Base-by-base conservation (phyloP, 1,140 invertebrate species). In the Orius insidiosus region DNA sequence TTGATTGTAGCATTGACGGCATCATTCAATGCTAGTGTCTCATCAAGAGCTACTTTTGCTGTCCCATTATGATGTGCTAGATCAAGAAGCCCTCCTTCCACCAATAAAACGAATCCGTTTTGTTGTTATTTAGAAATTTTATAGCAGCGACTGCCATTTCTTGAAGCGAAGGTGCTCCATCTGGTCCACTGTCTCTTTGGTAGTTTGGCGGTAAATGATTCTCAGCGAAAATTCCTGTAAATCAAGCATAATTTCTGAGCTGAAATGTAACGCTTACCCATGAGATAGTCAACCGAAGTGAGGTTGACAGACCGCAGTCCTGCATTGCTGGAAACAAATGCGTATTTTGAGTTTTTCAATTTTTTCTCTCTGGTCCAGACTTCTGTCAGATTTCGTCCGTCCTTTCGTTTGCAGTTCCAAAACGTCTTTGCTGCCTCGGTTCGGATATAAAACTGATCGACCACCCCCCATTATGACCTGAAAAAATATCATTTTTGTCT, bases 71-170 rank as follows among this genome's bases (percentile, higher is more conserved):
- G 90, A 62, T 95, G 85, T 1, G 78, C 85, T 53, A 78, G 76
- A 61, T 95, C 90, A 35, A 96, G 92, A 39, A 84, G 68, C 5
- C 83, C 84, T 24, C 80, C 82, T 70, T 86, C 82, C 2, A 80
- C 80, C 67, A 85, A 73, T 3, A 86, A 63, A 5, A 84, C 62
- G 57, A 70, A 86, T 45, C 92, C 90, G 30, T 85, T 76, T 66
- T 53, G 55, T 82, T 83, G 53, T 79, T 83, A 16, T 68, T 64
- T 5, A 96, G 60, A 18, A 95, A 72, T 59, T 82, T 73, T 2
- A 97, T 71, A 0, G 92, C 88, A 9, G 79, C 77, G 48, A 72
- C 63, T 0, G 85, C 87, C 92, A 97, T 95, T 41, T 92, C 74
- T 7, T 73, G 70, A 3, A 97, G 60, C 1, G 82, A 84, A 0